phyloP scores from a whole-genome alignment of 2,113 vertebrate genomes.

The Nibea coibor region DNA sequence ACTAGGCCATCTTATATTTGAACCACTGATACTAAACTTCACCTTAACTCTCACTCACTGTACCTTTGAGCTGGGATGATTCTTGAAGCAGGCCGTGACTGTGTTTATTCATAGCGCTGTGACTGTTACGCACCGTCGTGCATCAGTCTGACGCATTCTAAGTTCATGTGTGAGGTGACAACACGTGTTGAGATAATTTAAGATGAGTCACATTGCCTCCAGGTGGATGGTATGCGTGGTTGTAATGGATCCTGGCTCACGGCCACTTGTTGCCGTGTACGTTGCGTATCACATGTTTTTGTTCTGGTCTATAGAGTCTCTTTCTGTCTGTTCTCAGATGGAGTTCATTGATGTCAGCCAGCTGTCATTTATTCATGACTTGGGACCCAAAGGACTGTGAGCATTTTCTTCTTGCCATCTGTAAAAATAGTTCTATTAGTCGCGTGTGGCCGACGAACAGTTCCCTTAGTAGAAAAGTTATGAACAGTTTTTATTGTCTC shows the following conservation, averaged over 20 bases:
- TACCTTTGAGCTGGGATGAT: neutral
- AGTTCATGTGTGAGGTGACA: neutral
- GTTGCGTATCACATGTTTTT: neutral
- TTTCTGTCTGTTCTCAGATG: slow-evolving; percentile 85
- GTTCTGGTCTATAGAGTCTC: neutral
- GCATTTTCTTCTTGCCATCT: slow-evolving; percentile 59
- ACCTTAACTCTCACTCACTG: neutral
- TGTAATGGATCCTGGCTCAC: neutral
- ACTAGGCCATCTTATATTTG: neutral
- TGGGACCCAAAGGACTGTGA: slow-evolving; percentile 99
- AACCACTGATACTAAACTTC: neutral
- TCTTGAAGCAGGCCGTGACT: neutral
- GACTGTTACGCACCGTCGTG: neutral
- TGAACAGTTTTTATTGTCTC: neutral
- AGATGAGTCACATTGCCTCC: neutral
- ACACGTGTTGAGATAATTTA: neutral
- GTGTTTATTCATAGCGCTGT: neutral
- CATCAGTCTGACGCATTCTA: slow-evolving; percentile 1
- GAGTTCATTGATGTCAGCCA: slow-evolving; percentile 97
- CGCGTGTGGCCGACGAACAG: neutral
- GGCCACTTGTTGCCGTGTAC: neutral
- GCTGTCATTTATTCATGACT: slow-evolving; percentile 95
- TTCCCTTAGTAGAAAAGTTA: neutral
- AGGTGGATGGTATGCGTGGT: neutral
- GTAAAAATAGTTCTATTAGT: neutral